Percentiles rank a stretch among this genome's conserved stretches.
Conservation (phyloP, 2,797 vertebrate genomes). For the Avahi laniger region DNA sequence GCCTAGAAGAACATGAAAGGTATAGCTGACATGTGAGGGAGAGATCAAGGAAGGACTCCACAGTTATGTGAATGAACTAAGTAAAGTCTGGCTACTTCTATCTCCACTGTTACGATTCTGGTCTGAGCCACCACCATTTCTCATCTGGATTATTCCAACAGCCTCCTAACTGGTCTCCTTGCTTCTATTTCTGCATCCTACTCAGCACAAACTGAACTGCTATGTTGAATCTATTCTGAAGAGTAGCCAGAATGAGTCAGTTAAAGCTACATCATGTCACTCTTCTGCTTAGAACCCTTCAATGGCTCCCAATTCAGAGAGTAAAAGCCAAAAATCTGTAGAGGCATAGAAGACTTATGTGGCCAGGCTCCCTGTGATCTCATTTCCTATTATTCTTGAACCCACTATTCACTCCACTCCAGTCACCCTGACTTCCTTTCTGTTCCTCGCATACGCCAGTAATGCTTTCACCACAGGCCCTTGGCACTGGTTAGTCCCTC, state of each 20-base stretch:
- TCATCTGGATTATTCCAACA: neutral
- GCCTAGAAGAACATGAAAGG: neutral
- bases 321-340: neutral
- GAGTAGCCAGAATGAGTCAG: neutral
- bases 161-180: neutral
- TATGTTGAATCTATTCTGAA: neutral
- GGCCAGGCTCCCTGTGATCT: neutral
- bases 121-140: neutral
- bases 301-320: neutral
- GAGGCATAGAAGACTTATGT: neutral
- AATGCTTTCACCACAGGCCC: neutral
- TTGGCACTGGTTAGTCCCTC: neutral
- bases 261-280: neutral
- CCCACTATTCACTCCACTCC: neutral
- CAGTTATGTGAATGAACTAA: neutral
- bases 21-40: neutral
- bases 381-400: neutral
- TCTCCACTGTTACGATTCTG: too few relatives aligned
- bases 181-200: neutral
- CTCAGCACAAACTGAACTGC: neutral
- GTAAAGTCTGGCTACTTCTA: neutral
- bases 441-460: neutral
- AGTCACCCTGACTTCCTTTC: neutral
- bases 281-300: neutral
- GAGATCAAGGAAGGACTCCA: neutral